A percentile compares a stretch with the other conserved stretches of the same genome.
These are phyloP conservation scores for Anastrepha obliqua DNA, from an alignment of 1,140 invertebrate species.

Conservation along the genomic window DNA sequence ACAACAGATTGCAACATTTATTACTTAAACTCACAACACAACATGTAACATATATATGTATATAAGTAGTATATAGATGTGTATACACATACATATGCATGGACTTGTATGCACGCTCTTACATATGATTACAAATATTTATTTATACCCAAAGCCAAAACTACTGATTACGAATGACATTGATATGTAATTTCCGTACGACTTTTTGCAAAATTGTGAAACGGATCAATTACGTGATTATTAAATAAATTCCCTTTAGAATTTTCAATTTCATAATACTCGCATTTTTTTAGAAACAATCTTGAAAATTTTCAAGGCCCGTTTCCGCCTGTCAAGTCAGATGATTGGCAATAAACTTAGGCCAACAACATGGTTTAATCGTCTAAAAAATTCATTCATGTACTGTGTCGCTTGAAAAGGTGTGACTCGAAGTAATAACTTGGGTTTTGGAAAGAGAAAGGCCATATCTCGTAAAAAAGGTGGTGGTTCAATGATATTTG, in stretches of 20 bases:
- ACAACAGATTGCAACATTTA: not conserved
- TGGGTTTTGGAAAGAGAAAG: no score
- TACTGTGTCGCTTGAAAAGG: no score
- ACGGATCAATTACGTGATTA: not conserved
- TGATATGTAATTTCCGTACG: not conserved
- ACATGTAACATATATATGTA: not conserved
- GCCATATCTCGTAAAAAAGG: no score
- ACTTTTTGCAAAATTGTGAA: slow-evolving; percentile 1
- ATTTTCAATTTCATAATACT: not conserved
- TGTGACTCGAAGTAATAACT: no score
- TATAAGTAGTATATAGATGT: not conserved
- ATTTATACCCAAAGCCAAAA: not conserved
- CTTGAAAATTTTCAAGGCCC: no score
- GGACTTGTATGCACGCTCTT: not conserved
- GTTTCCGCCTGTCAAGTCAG: no score
- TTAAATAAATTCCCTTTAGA: not conserved
- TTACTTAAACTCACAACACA: not conserved
- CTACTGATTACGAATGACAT: slow-evolving; percentile 21
- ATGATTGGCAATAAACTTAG: no score
- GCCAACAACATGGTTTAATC: no score
- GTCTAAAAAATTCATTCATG: no score
- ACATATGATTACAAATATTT: slow-evolving; percentile 25
- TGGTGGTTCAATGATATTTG: no score
- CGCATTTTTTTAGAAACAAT: no score
- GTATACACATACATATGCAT: not conserved